These are phyloP conservation scores for Physocephala rufipes DNA, from an alignment of 2,888 invertebrate genomes.

Conservation along the genomic window DNA sequence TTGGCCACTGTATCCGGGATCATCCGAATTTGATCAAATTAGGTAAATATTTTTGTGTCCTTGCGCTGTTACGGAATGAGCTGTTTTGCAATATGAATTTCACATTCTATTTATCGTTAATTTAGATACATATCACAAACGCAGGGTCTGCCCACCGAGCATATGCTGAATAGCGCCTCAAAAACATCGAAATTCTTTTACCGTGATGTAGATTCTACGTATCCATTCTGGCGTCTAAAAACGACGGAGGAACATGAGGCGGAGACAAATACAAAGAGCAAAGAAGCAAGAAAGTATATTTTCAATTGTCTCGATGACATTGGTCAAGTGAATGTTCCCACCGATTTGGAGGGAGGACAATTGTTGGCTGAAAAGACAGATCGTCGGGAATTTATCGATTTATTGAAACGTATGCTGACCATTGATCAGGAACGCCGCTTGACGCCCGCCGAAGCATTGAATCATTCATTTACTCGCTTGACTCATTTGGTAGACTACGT, in stretches of 20 bases:
- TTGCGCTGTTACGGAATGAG: not conserved
- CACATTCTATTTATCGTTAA: not conserved
- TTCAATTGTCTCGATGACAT: conserved; percentile 99
- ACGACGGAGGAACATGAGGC: conserved; percentile 98
- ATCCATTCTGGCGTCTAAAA: conserved; percentile 87
- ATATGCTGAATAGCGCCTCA: conserved; percentile 96
- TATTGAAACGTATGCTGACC: conserved; percentile 97
- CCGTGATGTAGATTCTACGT: conserved; percentile 91
- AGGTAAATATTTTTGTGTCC: conserved; percentile 66
- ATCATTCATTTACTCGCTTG: conserved; percentile 93
- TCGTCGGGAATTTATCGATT: conserved; percentile 95
- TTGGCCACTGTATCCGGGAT: conserved; percentile 99
- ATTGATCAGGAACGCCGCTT: conserved; percentile 98
- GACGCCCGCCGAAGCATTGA: conserved; percentile 93
- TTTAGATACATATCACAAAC: conserved; percentile 89
- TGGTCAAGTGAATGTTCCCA: conserved; percentile 94
- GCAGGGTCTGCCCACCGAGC: conserved; percentile 96
- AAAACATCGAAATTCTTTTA: conserved; percentile 99
- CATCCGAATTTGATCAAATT: conserved; percentile 99
- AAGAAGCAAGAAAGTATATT: conserved; percentile 99
- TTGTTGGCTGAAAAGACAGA: conserved; percentile 97
- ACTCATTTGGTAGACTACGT: conserved; percentile 95
- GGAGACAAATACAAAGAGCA: conserved; percentile 97
- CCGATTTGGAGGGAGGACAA: conserved; percentile 97
- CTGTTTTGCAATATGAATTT: not conserved